These are phyloP conservation scores for Balearica regulorum DNA, from an alignment of 2,797 vertebrate genomes.

Conservation along the genomic window DNA sequence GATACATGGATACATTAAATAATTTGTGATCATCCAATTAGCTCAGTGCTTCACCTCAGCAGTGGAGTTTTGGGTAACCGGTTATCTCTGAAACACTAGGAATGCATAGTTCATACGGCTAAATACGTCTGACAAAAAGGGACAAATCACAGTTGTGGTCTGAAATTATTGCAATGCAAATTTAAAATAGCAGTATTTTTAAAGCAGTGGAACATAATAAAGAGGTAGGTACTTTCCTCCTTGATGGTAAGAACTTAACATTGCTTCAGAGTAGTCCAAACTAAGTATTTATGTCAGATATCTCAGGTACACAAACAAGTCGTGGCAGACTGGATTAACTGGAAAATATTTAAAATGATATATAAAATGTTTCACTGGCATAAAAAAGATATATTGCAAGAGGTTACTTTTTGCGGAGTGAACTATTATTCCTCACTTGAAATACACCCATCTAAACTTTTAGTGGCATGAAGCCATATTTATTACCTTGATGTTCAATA, in stretches of 20 bases:
- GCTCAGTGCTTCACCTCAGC: neutral
- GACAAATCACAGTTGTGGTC: constrained; percentile 40
- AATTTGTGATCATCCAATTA: neutral
- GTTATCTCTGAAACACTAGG: neutral
- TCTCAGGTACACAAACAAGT: neutral
- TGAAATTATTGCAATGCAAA: constrained; percentile 40
- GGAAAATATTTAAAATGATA: neutral
- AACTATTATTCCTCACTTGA: neutral
- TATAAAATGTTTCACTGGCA: neutral
- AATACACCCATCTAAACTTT: neutral
- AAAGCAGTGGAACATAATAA: neutral
- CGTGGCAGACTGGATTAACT: neutral
- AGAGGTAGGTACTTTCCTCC: neutral
- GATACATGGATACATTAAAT: neutral
- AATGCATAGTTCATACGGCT: neutral
- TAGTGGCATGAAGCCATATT: neutral
- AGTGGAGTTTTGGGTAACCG: neutral
- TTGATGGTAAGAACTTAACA: neutral
- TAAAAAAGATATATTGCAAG: neutral
- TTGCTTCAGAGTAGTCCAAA: neutral
- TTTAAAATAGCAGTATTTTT: neutral
- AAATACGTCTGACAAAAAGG: neutral
- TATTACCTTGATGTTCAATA: neutral
- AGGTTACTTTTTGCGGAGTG: neutral
- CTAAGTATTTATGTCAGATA: neutral